phyloP scores from a whole-genome alignment of 2,888 invertebrate species.

The Boloria euphrosyne region DNA sequence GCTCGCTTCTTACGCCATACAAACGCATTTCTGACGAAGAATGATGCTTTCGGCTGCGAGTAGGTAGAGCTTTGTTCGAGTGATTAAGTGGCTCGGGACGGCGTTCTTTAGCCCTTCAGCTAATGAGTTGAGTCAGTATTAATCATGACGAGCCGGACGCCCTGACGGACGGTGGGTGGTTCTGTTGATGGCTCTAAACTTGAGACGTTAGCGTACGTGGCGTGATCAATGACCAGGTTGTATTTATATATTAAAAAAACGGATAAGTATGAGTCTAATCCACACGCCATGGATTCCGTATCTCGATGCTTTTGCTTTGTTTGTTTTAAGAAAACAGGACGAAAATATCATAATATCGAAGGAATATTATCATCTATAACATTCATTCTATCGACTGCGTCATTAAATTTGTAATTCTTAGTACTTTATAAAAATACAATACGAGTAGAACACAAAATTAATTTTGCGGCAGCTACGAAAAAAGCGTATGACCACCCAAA shows the following conservation, averaged over 20 bases:
- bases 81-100: conserved; percentile 77
- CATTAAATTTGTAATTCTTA: no score
- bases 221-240: conserved; percentile 30
- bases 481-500: no score
- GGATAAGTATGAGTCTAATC: no score
- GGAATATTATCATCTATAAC: no score
- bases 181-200: conserved; percentile 48
- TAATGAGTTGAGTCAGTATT: conserved; percentile 81
- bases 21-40: conserved; percentile 80
- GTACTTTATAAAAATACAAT: no score
- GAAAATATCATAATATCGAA: no score
- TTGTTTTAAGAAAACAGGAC: no score
- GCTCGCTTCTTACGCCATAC: conserved; percentile 48
- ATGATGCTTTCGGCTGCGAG: conserved; percentile 81
- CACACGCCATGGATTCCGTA: no score
- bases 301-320: no score
- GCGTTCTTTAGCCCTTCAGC: conserved; percentile 80
- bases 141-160: conserved; percentile 77
- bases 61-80: conserved; percentile 81
- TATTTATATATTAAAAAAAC: not conserved
- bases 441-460: no score
- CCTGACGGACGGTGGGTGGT: conserved; percentile 72
- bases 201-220: conserved; percentile 52
- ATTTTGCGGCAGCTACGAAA: no score
- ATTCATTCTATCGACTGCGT: no score